Conservation (phyloP, 2,888 invertebrate genomes). For the Allophyes oxyacanthae region DNA sequence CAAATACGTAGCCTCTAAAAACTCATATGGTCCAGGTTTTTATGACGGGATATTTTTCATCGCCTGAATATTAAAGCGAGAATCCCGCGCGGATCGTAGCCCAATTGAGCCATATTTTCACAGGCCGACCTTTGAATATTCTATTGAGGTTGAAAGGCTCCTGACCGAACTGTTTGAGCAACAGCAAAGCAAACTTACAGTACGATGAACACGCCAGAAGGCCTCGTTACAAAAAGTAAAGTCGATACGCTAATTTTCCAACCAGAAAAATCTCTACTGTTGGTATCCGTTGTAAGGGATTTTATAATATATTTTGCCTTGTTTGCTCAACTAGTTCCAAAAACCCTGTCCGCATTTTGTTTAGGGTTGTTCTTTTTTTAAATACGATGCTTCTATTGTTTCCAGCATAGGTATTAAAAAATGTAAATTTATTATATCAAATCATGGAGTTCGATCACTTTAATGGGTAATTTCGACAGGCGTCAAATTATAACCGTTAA, state of each 20-base stretch:
- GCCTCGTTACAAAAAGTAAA: conserved; percentile 48
- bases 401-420: too few species aligned
- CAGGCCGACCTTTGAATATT: conserved; percentile 83
- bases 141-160: conserved; percentile 78
- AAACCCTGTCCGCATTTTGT: conserved; percentile 2
- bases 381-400: too few species aligned
- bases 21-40: conserved; percentile 83
- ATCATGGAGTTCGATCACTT: neutral
- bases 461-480: conserved; percentile 68
- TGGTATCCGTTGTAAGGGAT: conserved; percentile 8
- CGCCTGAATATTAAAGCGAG: conserved; percentile 83
- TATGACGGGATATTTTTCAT: conserved; percentile 85
- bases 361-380: conserved; percentile 2
- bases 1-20: conserved; percentile 80
- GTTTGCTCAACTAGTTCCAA: conserved; percentile 11
- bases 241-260: conserved; percentile 43
- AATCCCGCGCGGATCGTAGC: conserved; percentile 77
- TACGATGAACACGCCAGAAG: conserved; percentile 55
- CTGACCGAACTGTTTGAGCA: conserved; percentile 71
- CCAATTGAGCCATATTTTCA: conserved; percentile 85
- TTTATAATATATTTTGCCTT: conserved; percentile 6
- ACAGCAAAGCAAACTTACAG: conserved; percentile 63
- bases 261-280: conserved; percentile 18
- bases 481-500: conserved; percentile 69
- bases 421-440: neutral